These are phyloP conservation scores for Pristis pectinata DNA, from an alignment of 2,797 vertebrate species.

Conservation along the genomic window DNA sequence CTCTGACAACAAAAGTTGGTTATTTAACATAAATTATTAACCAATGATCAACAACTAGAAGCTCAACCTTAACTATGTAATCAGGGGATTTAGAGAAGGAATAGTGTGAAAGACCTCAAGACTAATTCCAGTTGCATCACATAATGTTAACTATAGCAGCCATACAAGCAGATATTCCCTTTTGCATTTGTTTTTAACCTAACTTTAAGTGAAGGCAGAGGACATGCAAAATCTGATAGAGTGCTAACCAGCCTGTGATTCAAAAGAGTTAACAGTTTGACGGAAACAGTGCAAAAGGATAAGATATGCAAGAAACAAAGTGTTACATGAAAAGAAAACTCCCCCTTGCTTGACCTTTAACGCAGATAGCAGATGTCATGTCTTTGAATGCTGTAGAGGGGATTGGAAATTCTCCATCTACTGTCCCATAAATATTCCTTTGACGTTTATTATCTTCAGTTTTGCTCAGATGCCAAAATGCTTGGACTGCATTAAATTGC, in stretches of 20 bases:
- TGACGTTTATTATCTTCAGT: conserved; percentile 92
- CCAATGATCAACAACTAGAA: not conserved
- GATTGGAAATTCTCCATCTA: conserved; percentile 86
- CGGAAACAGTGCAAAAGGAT: not conserved
- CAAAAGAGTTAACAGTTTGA: conserved; percentile 32
- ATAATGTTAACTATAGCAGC: not conserved
- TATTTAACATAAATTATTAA: not conserved
- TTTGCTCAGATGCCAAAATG: conserved; percentile 93
- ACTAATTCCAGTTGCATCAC: not conserved
- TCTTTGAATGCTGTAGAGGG: conserved; percentile 73
- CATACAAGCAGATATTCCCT: not conserved
- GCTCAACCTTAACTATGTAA: not conserved
- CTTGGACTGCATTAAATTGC: conserved; percentile 73
- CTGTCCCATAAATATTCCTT: conserved; percentile 82
- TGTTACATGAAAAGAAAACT: conserved; percentile 36
- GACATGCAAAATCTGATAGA: not conserved
- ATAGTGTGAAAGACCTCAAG: not conserved
- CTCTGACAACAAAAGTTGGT: not conserved
- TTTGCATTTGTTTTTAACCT: too few species aligned
- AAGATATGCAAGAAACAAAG: conserved; percentile 32
- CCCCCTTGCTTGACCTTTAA: conserved; percentile 55
- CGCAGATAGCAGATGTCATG: conserved; percentile 85
- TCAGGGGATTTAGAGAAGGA: not conserved
- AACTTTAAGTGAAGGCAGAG: not conserved
- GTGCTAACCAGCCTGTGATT: not conserved